Conservation (phyloP, 35 echinoderm and acorn worm genomes). For the Heliocidaris tuberculata region DNA sequence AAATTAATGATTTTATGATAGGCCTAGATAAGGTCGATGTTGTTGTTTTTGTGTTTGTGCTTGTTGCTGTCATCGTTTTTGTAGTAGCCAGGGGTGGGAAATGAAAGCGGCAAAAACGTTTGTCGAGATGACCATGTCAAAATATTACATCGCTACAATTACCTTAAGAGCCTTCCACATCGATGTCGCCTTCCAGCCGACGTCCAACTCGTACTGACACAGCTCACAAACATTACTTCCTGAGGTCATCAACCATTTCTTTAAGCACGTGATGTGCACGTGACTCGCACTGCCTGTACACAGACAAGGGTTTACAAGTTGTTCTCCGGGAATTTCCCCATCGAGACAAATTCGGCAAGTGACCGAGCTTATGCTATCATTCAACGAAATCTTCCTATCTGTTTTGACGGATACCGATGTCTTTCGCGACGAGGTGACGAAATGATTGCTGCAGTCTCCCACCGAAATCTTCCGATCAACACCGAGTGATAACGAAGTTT, state of each 20-base stretch:
- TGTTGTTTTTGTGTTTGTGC: background rate
- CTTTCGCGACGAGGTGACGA: background rate
- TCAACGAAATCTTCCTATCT: constrained; percentile 15
- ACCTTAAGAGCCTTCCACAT: constrained; percentile 21
- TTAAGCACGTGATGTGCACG: constrained; percentile 58
- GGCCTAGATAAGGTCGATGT: no score
- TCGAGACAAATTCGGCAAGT: constrained; percentile 48
- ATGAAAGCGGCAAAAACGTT: background rate
- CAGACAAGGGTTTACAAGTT: constrained; percentile 55
- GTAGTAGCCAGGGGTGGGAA: background rate
- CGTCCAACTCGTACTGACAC: constrained; percentile 38
- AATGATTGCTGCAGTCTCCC: background rate
- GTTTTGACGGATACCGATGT: background rate
- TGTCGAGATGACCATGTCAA: background rate
- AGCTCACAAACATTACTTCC: constrained; percentile 49
- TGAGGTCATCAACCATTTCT: constrained; percentile 48
- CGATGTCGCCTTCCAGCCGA: constrained; percentile 14
- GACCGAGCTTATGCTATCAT: background rate
- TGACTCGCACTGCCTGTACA: constrained; percentile 52
- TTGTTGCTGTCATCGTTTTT: background rate
- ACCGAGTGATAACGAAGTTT: background rate
- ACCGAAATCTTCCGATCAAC: background rate
- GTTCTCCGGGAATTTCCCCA: constrained; percentile 6
- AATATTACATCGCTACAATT: background rate
- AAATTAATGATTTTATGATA: background rate